Conservation (phyloP, 2,888 invertebrate genomes). For the Lycophotia porphyrea region DNA sequence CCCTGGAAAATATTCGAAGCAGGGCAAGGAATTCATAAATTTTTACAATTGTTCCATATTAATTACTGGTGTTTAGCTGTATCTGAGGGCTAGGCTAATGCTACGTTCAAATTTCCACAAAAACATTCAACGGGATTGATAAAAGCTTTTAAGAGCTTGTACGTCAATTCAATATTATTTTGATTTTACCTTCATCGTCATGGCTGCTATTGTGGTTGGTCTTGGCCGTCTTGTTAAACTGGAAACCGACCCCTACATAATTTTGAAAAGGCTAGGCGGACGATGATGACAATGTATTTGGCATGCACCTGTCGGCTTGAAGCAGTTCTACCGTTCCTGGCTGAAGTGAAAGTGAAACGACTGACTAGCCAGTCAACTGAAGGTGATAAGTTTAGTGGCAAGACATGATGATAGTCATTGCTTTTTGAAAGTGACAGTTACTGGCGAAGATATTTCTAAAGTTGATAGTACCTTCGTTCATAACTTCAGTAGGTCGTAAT, state of each 20-base stretch:
- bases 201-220: background rate
- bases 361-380: background rate
- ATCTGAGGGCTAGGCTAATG: too few species aligned
- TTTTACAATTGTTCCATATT: background rate
- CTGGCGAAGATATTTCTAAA: conserved; percentile 4
- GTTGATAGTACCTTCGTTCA: conserved; percentile 3
- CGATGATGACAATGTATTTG: background rate
- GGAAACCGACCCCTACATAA: too few species aligned
- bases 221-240: background rate
- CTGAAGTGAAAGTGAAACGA: conserved; percentile 20
- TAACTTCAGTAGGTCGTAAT: background rate
- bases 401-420: background rate
- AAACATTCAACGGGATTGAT: background rate
- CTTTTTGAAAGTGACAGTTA: background rate
- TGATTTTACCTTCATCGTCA: background rate
- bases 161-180: background rate
- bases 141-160: background rate
- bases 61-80: background rate
- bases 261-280: too few species aligned
- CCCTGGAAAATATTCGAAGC: too few species aligned
- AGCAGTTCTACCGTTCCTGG: background rate
- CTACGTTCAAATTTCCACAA: background rate
- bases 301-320: background rate
- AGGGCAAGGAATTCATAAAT: background rate
- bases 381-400: background rate